Conservation (phyloP, 2,113 vertebrate genomes). For the Nanorana parkeri region DNA sequence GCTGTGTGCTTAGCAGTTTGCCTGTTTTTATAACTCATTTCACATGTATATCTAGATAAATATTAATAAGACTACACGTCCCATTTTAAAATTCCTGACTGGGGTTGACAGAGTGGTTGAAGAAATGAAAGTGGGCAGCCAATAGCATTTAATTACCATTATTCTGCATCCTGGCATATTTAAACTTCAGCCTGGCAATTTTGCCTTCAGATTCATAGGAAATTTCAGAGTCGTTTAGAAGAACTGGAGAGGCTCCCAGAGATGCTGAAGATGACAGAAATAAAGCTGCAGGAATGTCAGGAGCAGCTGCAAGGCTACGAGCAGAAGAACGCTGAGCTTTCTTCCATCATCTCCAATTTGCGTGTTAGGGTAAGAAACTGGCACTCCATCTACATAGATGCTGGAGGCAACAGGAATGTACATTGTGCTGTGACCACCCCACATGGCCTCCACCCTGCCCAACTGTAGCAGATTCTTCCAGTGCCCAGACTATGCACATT, state of each 20-base stretch:
- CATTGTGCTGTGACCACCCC: background rate
- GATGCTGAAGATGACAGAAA: constrained; percentile 77
- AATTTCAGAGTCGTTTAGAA: constrained; percentile 77
- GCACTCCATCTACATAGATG: constrained; percentile 46
- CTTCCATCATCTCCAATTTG: constrained; percentile 79
- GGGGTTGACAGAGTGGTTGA: no score
- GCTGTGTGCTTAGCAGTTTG: no score
- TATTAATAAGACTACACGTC: no score
- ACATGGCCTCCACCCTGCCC: background rate
- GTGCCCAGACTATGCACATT: background rate
- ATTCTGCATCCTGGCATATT: background rate
- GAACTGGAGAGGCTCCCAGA: constrained; percentile 88
- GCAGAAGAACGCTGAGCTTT: constrained; percentile 81
- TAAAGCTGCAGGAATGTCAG: constrained; percentile 82
- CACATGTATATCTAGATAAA: no score
- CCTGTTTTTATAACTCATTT: no score
- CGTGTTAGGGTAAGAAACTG: constrained; percentile 84
- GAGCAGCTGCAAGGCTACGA: constrained; percentile 80
- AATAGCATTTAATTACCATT: background rate
- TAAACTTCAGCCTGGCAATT: background rate
- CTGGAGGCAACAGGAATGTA: background rate
- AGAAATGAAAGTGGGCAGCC: no score
- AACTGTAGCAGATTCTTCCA: background rate
- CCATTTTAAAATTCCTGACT: no score
- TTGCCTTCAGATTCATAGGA: constrained; percentile 69